Evolutionary conservation across 2,888 invertebrate genomes (phyloP), one percentile per base, ranked within the genome.

Genomic region (Orthosia gothica): DNA sequence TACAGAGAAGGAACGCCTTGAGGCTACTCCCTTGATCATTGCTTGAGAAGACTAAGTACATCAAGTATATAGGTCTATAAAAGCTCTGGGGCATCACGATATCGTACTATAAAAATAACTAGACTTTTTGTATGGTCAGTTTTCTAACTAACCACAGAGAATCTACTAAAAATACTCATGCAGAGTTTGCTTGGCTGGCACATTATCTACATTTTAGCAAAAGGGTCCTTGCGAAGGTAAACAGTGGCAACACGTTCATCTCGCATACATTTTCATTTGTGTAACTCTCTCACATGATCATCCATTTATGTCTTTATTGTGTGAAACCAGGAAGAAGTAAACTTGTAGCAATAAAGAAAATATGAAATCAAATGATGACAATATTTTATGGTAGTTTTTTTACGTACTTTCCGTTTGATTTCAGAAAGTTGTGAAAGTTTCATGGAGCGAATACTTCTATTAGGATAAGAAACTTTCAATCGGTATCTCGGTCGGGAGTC

Each of bases 211-310:
- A 52, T 66, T 78, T 50, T 15, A 81, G 13, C 40, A 47, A 40
- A 82, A 59, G 45, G 49, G 49, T 68, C 9, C 32, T 63, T 13
- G n/a, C 2, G 23, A 69, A 69, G 32, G 49, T 57, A 63, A 58
- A 66, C 55, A 61, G 15, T 9, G n/a, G 26, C 7, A 54, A 54
- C 76, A 74, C 76, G 76, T 54, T 64, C 64, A 55, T 52, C 26
- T 81, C 63, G 16, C 63, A 68, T 74, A 65, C 32, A 65, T 77
- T 74, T 77, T 81, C 58, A 81, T 81, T 82, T 76, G 23, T 32
- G 18, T 64, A 52, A 76, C 63, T 81, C 58, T 18, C 23, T 57
- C 20, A 50, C 57, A 40, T 59, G 52, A 55, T 63, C 45, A 47
- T 66, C n/a, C 69, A 63, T 82, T 58, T 67, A 15, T 65, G 63